These are phyloP conservation scores for Catamblyrhynchus diadema DNA, from an alignment of 2,797 vertebrate species.

Conservation along the genomic window DNA sequence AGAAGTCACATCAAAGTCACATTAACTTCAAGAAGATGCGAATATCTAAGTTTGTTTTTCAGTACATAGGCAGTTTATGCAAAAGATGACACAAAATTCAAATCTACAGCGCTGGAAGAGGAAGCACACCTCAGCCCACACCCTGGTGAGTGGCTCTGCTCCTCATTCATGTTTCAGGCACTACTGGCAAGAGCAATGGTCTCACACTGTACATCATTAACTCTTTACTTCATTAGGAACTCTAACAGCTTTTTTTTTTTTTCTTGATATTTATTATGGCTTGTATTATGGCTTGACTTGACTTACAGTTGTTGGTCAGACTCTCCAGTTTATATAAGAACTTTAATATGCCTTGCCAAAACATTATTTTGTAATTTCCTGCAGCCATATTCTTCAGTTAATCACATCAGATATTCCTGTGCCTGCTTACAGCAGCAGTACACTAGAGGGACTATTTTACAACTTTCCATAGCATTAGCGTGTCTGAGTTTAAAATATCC, in stretches of 20 bases:
- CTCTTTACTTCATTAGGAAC: background rate
- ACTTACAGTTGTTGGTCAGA: background rate
- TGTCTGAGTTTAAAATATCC: background rate
- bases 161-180: background rate
- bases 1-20: constrained; percentile 30
- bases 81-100: background rate
- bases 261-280: background rate
- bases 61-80: background rate
- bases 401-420: background rate
- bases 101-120: background rate
- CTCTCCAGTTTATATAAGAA: background rate
- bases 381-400: background rate
- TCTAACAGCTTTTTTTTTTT: background rate
- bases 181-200: background rate
- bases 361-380: background rate
- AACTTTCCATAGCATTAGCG: background rate
- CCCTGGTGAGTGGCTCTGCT: background rate
- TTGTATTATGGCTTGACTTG: background rate
- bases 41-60: background rate
- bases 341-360: background rate
- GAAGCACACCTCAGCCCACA: background rate
- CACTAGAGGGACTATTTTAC: background rate
- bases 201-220: background rate
- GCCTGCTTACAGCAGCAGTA: background rate
- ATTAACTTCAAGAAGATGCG: background rate